These are phyloP conservation scores for Strigamia crassipes DNA, from an alignment of 2,888 invertebrate species.

Conservation along the genomic window DNA sequence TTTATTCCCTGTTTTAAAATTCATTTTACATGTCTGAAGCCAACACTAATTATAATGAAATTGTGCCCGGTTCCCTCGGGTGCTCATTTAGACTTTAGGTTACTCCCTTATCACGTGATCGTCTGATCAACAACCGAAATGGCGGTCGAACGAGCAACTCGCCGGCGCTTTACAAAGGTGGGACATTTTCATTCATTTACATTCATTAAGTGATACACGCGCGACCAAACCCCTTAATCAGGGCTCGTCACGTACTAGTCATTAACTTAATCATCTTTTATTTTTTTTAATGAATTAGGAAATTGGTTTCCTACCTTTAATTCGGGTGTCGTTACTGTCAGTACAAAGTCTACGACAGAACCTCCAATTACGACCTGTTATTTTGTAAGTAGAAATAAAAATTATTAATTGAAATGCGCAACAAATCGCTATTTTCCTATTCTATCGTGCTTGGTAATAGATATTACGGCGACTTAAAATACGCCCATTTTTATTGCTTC, in stretches of 20 bases:
- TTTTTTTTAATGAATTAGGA: background rate
- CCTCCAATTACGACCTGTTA: slow-evolving; percentile 56
- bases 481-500: too few species aligned
- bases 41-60: background rate
- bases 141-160: background rate
- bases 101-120: slow-evolving; percentile 4
- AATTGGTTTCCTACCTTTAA: slow-evolving; percentile 50
- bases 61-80: background rate
- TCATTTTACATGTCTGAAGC: background rate
- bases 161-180: background rate
- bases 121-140: background rate
- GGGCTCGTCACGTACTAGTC: too few species aligned
- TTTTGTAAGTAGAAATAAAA: slow-evolving; percentile 41
- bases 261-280: too few species aligned
- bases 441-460: background rate
- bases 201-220: background rate
- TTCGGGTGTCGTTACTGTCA: slow-evolving; percentile 49
- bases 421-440: too few species aligned
- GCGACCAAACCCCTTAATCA: background rate
- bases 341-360: slow-evolving; percentile 55
- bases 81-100: background rate
- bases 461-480: background rate
- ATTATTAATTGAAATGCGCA: background rate
- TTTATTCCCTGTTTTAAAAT: background rate
- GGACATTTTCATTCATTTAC: background rate